Conservation (phyloP, 2,797 vertebrate species). For the Tiaroga cobitis region DNA sequence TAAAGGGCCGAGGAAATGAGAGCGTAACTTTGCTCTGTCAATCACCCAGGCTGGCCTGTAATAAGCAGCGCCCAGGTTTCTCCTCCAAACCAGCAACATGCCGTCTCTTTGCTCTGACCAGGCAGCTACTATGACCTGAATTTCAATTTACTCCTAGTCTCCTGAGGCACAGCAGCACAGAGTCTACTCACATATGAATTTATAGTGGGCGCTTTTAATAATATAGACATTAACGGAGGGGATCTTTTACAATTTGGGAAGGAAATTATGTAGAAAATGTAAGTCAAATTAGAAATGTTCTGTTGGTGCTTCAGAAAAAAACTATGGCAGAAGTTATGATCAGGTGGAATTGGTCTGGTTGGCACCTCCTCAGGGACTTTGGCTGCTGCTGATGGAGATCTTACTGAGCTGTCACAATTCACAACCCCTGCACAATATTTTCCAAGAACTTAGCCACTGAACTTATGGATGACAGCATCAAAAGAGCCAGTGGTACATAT, state of each 20-base stretch:
- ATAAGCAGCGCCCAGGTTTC: slow-evolving; percentile 53
- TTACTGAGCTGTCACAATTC: not conserved
- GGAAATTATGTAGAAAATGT: slow-evolving; percentile 9
- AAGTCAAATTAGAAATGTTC: slow-evolving; percentile 20
- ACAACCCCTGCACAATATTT: not conserved
- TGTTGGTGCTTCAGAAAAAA: slow-evolving; percentile 11
- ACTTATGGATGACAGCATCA: not conserved
- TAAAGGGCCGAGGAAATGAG: slow-evolving; percentile 55
- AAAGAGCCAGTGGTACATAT: not conserved
- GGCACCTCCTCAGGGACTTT: not conserved
- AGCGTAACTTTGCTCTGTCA: slow-evolving; percentile 56
- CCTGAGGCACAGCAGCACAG: slow-evolving; percentile 28
- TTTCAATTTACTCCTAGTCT: slow-evolving; percentile 41
- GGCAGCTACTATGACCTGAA: slow-evolving; percentile 51
- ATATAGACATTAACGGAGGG: slow-evolving; percentile 19
- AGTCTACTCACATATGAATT: slow-evolving; percentile 42
- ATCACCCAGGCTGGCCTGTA: slow-evolving; percentile 46
- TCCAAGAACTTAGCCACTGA: slow-evolving; percentile 13
- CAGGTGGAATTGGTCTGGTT: slow-evolving; percentile 1
- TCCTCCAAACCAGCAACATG: slow-evolving; percentile 51
- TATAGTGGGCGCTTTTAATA: slow-evolving; percentile 5
- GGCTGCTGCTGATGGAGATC: not conserved
- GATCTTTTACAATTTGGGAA: slow-evolving; percentile 6
- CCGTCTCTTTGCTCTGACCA: slow-evolving; percentile 44
- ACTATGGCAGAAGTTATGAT: slow-evolving; percentile 7